These are phyloP conservation scores for Morpho achilles DNA, from an alignment of 2,888 invertebrate genomes.

Conservation along the genomic window DNA sequence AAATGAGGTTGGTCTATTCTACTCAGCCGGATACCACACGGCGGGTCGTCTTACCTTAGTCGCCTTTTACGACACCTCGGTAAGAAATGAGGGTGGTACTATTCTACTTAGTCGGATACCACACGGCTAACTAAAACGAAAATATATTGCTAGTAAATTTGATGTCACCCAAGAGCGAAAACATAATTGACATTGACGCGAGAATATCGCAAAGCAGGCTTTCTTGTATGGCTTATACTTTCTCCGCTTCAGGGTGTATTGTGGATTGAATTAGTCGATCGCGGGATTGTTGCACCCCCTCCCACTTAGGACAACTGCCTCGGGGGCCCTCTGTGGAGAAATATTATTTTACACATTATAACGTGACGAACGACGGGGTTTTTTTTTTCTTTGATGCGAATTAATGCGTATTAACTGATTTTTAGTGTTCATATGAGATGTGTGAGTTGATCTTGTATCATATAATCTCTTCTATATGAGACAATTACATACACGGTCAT, in stretches of 20 bases:
- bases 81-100: too few species aligned
- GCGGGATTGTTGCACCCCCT: conserved; percentile 34
- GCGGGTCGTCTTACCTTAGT: too few species aligned
- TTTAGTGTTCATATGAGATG: too few species aligned
- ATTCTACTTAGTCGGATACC: too few species aligned
- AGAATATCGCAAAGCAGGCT: conserved; percentile 12
- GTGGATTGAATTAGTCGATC: conserved; percentile 47
- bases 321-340: conserved; percentile 48
- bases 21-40: too few species aligned
- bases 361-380: conserved; percentile 38
- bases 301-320: conserved; percentile 37
- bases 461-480: too few species aligned
- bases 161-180: not conserved
- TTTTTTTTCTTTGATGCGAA: not conserved
- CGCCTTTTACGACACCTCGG: too few species aligned
- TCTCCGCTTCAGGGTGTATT: conserved; percentile 38
- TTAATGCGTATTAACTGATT: too few species aligned
- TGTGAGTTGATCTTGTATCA: too few species aligned
- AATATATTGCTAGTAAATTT: not conserved
- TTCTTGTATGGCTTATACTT: conserved; percentile 24
- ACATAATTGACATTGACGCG: conserved; percentile 3
- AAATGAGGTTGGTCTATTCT: too few species aligned
- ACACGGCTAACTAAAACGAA: not conserved
- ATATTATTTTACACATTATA: conserved; percentile 65
- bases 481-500: too few species aligned